Percentiles rank a stretch among this genome's conserved stretches.
phyloP scores from a whole-genome alignment of 2,113 vertebrate genomes.

The Brienomyrus longianalis region DNA sequence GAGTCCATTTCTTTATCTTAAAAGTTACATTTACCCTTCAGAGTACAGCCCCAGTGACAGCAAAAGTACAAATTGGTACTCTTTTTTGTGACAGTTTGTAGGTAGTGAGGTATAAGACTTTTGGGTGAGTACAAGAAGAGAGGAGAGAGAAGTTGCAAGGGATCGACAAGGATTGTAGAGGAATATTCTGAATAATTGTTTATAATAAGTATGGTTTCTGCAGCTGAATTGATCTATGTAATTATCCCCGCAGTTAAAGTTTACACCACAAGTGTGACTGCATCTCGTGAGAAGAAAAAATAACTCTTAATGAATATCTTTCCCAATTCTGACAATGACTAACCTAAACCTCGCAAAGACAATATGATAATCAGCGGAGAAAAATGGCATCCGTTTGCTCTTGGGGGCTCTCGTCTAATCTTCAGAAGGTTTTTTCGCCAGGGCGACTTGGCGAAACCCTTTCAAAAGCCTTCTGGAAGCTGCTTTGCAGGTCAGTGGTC shows the following conservation, averaged over 20 bases:
- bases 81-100: too few relatives aligned
- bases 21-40: too few relatives aligned
- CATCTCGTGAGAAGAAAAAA: background rate
- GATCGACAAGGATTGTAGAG: background rate
- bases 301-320: background rate
- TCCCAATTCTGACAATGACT: constrained; percentile 14
- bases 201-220: background rate
- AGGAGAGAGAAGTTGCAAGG: background rate
- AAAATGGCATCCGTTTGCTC: background rate
- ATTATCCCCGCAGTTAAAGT: background rate
- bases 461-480: constrained; percentile 15
- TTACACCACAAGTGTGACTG: background rate
- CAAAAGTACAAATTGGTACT: too few relatives aligned
- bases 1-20: too few relatives aligned
- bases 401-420: constrained; percentile 19
- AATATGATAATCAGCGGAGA: background rate
- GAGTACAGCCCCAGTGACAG: too few relatives aligned
- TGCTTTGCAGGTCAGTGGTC: constrained; percentile 29
- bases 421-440: constrained; percentile 17
- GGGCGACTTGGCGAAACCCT: constrained; percentile 12
- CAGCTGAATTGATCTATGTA: background rate
- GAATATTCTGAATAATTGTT: background rate
- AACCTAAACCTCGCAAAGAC: background rate
- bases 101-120: background rate
- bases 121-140: background rate